phyloP scores from a whole-genome alignment of 2,888 invertebrate species.

The Orchesellides sinensis region DNA sequence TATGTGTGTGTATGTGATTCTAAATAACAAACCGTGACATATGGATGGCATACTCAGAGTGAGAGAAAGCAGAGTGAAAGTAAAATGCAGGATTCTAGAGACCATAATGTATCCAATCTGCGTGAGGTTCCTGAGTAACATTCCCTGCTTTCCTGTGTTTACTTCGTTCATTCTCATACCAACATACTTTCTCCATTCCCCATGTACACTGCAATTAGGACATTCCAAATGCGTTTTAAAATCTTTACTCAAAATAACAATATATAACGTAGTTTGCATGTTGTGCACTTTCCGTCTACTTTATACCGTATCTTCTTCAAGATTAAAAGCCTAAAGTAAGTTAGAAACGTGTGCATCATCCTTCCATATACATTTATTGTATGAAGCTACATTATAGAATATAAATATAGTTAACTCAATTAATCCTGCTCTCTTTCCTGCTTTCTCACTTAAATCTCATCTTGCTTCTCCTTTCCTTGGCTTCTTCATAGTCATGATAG shows the following conservation, averaged over 20 bases:
- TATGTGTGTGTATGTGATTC: too few relatives aligned
- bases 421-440: constrained; percentile 36
- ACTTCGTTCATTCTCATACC: too few relatives aligned
- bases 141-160: not conserved
- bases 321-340: too few relatives aligned
- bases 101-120: constrained; percentile 45
- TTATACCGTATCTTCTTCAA: too few relatives aligned
- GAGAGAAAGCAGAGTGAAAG: constrained; percentile 28
- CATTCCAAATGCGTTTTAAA: too few relatives aligned
- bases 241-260: too few relatives aligned
- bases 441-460: constrained; percentile 42
- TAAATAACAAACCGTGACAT: not conserved
- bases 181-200: too few relatives aligned
- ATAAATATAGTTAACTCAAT: constrained; percentile 50
- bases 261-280: too few relatives aligned
- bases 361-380: not conserved
- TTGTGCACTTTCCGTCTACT: too few relatives aligned
- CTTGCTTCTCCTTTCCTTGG: not conserved
- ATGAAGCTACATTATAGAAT: too few relatives aligned
- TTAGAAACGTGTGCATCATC: too few relatives aligned
- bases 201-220: constrained; percentile 46
- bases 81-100: constrained; percentile 38
- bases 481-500: not conserved
- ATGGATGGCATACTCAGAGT: not conserved
- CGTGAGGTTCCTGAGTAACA: constrained; percentile 18